These are phyloP conservation scores for Oenanthe oenanthe DNA, from an alignment of 2,113 vertebrate species.

Conservation along the genomic window DNA sequence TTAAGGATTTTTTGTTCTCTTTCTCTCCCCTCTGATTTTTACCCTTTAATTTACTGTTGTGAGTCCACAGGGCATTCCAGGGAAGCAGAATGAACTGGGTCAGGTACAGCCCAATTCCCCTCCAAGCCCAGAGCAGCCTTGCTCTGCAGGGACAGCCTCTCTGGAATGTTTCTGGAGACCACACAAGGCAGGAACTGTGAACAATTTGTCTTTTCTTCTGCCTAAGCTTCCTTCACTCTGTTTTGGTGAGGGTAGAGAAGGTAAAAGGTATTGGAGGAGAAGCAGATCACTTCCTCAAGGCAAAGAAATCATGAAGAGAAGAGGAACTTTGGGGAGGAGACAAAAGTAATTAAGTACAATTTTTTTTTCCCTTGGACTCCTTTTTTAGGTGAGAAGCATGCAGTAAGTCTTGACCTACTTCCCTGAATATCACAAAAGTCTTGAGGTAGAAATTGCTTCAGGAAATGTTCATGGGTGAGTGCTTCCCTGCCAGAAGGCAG, in stretches of 20 bases:
- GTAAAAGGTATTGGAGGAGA: background rate
- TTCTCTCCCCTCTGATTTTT: background rate
- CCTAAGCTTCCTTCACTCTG: background rate
- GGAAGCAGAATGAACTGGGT: background rate
- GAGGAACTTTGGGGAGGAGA: background rate
- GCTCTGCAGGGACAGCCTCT: background rate
- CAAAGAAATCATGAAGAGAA: background rate
- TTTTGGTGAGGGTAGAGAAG: background rate
- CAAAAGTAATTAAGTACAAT: background rate
- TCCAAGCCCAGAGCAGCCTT: background rate
- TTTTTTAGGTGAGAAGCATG: background rate
- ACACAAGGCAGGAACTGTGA: background rate
- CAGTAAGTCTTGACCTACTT: background rate
- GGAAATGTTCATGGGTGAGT: background rate
- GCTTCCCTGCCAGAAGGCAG: background rate
- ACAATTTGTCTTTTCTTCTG: background rate
- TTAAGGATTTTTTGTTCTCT: background rate
- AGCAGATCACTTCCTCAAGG: background rate
- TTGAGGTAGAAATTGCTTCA: background rate
- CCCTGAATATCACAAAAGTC: background rate
- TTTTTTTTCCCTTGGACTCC: background rate
- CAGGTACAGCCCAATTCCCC: fast-evolving
- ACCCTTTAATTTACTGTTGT: background rate
- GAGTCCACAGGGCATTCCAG: background rate
- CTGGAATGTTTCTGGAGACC: background rate